Evolutionary conservation across 1,140 invertebrate genomes (phyloP).

Genomic region (Chrysopa pallens): DNA sequence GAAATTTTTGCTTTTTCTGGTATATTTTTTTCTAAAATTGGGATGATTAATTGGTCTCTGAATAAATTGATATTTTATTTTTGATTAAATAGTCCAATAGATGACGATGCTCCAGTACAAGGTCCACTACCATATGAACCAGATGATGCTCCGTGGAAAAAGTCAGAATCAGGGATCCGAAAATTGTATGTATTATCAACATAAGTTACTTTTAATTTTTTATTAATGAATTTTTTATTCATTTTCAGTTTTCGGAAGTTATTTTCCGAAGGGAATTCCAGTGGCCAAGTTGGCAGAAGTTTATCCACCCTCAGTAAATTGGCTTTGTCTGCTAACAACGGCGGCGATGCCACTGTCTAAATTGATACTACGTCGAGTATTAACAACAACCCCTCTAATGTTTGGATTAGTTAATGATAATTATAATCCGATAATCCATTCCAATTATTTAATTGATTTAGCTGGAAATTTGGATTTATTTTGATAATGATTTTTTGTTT

Average conservation of each 20-base stretch:
- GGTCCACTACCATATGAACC: slow-evolving; percentile 91
- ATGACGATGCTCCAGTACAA: slow-evolving; percentile 77
- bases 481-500: no score
- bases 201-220: background rate
- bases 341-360: slow-evolving; percentile 14
- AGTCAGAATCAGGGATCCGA: slow-evolving; percentile 68
- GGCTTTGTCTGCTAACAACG: slow-evolving; percentile 37
- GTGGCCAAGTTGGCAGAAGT: slow-evolving; percentile 40
- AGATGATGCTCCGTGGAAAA: slow-evolving; percentile 85
- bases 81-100: slow-evolving; percentile 24
- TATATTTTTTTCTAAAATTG: no score
- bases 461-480: no score
- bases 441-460: no score
- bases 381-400: no score
- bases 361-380: background rate
- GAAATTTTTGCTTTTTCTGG: no score
- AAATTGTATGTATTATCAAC: slow-evolving; percentile 65
- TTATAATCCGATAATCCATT: no score
- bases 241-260: slow-evolving; percentile 45
- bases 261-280: slow-evolving; percentile 38
- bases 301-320: slow-evolving; percentile 52
- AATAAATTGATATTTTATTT: no score
- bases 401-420: no score
- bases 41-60: no score
- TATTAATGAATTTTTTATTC: slow-evolving; percentile 9